Evolutionary conservation across 2,888 invertebrate genomes (phyloP), one percentile per base, ranked within the genome.

Genomic region (Epinotia demarniana): DNA sequence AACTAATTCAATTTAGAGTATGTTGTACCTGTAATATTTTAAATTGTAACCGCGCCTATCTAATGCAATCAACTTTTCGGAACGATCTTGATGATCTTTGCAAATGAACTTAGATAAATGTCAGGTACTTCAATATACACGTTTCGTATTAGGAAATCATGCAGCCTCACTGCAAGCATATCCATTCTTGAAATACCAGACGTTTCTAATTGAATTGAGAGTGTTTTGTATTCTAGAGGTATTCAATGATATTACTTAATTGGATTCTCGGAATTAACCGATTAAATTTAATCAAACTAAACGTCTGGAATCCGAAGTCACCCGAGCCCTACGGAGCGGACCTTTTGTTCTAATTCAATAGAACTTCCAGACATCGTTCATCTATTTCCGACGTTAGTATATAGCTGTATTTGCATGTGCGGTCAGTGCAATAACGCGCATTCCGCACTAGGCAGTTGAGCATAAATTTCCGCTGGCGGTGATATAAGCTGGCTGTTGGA

Each of bases 401-500:
- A 49, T 12, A 61, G 49, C 53, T 78, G 77, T 79, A 81, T 81
- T 80, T 79, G 78, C 77, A 78, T 78, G 79, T 75, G 78, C 78
- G 80, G 80, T 67, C 72, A 73, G 61, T 68, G 73, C 76, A 78
- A 77, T 79, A 79, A 81, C 76, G 81, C 77, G 81, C 81, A 86
- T 86, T 86, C 86, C 82, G 73, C 78, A 77, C 75, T 79, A 79
- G 77, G 77, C 79, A 79, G 79, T 77, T 82, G 84, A 80, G 81
- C 82, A 88, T 87, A 85, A 83, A 87, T 86, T 85, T 82, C 80
- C 79, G 80, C 84, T 80, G 80, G 82, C 81, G 78, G 72, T 77
- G 75, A 73, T 75, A 73, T 75, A 73, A 62, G 77, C 75, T 66
- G 61, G 66, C 62, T 55, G 60, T 55, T 66, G 69, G 63, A 70